Conservation (phyloP, 2,113 vertebrate species). For the Oryzias javanicus region DNA sequence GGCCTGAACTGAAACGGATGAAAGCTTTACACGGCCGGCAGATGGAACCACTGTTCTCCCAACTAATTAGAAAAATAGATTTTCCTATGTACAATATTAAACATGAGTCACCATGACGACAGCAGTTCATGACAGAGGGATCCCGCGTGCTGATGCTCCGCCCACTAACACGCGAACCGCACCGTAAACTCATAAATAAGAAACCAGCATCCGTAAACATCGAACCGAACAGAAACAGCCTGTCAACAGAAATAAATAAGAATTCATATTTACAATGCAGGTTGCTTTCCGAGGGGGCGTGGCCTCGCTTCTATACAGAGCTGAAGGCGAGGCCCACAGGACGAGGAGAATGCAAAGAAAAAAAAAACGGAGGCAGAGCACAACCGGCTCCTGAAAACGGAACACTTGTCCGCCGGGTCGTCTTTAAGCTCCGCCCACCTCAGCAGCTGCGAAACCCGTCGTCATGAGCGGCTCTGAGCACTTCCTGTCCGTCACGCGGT, state of each 20-base stretch:
- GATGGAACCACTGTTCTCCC: constrained; percentile 77
- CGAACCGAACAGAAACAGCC: constrained; percentile 12
- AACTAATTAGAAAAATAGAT: constrained; percentile 92
- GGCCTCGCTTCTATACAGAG: constrained; percentile 28
- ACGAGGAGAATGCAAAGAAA: background rate
- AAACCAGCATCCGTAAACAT: constrained; percentile 8
- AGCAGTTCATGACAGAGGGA: constrained; percentile 24
- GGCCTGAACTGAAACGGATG: constrained; percentile 70
- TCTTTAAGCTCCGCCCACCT: constrained; percentile 16
- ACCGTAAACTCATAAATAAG: background rate
- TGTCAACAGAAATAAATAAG: constrained; percentile 61
- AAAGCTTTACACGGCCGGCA: constrained; percentile 78
- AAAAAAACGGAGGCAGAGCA: background rate
- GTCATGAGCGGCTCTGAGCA: background rate
- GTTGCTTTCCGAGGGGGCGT: constrained; percentile 37
- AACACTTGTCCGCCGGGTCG: background rate
- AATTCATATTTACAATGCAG: constrained; percentile 49
- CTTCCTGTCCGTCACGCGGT: constrained; percentile 8
- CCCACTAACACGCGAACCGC: constrained; percentile 11
- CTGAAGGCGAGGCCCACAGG: constrained; percentile 19
- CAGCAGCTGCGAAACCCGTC: constrained; percentile 14
- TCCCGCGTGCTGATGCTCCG: constrained; percentile 18
- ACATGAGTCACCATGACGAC: constrained; percentile 75
- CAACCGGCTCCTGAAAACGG: constrained; percentile 4
- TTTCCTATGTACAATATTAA: constrained; percentile 88